A percentile compares a stretch with the other conserved stretches of the same genome.
Conservation (phyloP, 2,797 vertebrate genomes). For the Acipenser ruthenus region DNA sequence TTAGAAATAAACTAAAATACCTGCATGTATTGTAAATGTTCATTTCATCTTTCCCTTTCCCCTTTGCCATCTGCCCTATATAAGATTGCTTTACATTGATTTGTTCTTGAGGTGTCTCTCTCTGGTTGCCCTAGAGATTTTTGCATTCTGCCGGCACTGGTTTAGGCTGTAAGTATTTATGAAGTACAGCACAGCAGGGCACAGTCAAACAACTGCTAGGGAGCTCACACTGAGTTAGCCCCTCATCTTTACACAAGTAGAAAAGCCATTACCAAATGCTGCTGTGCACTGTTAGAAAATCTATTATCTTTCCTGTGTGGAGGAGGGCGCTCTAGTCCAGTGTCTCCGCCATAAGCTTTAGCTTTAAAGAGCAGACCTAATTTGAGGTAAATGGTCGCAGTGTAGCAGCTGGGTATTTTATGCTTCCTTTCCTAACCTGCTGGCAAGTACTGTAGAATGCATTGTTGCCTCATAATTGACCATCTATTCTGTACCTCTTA, state of each 20-base stretch:
- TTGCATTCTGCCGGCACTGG: slow-evolving; percentile 44
- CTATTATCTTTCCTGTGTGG: slow-evolving; percentile 35
- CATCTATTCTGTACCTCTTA: background rate
- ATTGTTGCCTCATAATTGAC: background rate
- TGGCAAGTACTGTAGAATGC: background rate
- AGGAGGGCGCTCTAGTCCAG: slow-evolving; percentile 12
- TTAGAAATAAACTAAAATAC: no score
- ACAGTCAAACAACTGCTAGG: slow-evolving; percentile 39
- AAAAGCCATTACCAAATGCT: slow-evolving; percentile 28
- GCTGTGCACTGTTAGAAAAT: slow-evolving; percentile 43
- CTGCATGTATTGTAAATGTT: no score
- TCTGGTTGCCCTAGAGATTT: slow-evolving; percentile 35
- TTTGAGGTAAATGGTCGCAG: background rate
- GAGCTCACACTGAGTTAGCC: slow-evolving; percentile 51
- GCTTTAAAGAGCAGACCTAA: slow-evolving; percentile 11
- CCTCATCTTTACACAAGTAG: slow-evolving; percentile 41
- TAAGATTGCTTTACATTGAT: slow-evolving; percentile 52
- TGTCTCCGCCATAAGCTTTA: slow-evolving; percentile 7
- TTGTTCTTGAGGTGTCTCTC: slow-evolving; percentile 48
- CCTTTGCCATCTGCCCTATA: slow-evolving; percentile 50
- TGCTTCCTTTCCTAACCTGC: background rate
- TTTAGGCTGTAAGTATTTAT: slow-evolving; percentile 47
- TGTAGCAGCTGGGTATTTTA: background rate
- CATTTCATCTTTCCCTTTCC: no score
- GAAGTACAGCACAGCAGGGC: slow-evolving; percentile 44